These are phyloP conservation scores for Parazoanthus atlanticus DNA, from an alignment of 92 coral and sea anemone species.

Conservation along the genomic window DNA sequence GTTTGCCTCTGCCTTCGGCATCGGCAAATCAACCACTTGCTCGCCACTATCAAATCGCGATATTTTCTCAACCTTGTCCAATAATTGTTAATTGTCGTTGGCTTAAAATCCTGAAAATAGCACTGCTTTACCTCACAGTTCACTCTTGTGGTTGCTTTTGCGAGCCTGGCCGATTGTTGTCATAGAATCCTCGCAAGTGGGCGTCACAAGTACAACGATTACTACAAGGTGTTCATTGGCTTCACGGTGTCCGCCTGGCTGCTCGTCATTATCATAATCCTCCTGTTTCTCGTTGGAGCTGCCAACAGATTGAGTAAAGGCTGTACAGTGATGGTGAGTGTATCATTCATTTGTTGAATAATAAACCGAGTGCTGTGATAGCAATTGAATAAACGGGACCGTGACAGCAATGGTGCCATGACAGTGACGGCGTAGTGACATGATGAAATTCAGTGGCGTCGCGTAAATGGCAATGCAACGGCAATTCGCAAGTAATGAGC, in stretches of 20 bases:
- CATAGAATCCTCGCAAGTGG: not conserved
- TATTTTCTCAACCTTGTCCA: too few relatives aligned
- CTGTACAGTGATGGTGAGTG: not conserved
- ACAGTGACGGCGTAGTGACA: too few relatives aligned
- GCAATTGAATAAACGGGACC: too few relatives aligned
- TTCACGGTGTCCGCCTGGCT: slow-evolving; percentile 13
- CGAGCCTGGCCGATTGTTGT: slow-evolving; percentile 17
- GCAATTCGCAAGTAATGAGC: too few relatives aligned
- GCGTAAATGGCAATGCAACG: too few relatives aligned
- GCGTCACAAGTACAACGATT: not conserved
- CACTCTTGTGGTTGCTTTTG: slow-evolving; percentile 18
- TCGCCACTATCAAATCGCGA: too few relatives aligned
- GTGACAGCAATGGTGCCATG: too few relatives aligned
- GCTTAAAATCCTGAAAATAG: not conserved
- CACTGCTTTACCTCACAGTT: not conserved
- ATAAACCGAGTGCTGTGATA: too few relatives aligned
- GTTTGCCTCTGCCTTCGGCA: too few relatives aligned
- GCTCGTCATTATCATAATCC: slow-evolving; percentile 23
- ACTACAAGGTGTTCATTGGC: slow-evolving; percentile 29
- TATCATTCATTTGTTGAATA: not conserved
- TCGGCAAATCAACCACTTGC: too few relatives aligned
- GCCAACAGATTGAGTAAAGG: not conserved
- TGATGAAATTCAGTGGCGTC: too few relatives aligned
- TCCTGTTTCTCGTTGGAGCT: not conserved
- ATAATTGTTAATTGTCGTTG: too few relatives aligned